These are phyloP conservation scores for Pycnomerus fuliginosus DNA, from an alignment of 2,888 invertebrate species.

Conservation along the genomic window DNA sequence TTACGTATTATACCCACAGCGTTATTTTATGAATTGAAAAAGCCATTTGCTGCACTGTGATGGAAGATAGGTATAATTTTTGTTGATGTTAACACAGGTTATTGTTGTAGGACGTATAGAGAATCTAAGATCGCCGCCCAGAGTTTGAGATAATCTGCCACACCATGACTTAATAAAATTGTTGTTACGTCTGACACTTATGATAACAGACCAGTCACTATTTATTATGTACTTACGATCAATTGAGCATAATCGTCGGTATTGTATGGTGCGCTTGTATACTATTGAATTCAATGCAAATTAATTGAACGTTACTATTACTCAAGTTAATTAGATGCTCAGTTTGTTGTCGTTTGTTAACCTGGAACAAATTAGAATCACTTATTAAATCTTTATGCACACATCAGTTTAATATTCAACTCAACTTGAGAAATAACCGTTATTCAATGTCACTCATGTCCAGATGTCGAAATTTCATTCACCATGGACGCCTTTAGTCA, in stretches of 20 bases:
- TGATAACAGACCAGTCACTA: slow-evolving; percentile 35
- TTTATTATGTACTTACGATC: slow-evolving; percentile 39
- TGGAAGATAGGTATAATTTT: too few relatives aligned
- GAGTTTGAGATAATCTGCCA: slow-evolving; percentile 23
- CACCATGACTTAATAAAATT: slow-evolving; percentile 28
- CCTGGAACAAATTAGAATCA: neutral
- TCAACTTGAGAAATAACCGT: slow-evolving; percentile 1
- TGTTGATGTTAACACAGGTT: too few relatives aligned
- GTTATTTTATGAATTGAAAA: too few relatives aligned
- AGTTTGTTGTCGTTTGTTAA: slow-evolving; percentile 24
- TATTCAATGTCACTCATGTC: neutral
- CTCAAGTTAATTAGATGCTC: slow-evolving; percentile 46
- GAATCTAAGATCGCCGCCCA: slow-evolving; percentile 13
- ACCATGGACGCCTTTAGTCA: too few relatives aligned
- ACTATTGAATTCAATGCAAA: slow-evolving; percentile 47
- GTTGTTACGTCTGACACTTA: slow-evolving; percentile 36
- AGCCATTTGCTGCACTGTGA: too few relatives aligned
- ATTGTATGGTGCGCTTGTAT: slow-evolving; percentile 23
- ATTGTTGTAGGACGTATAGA: too few relatives aligned
- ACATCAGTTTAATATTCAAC: neutral
- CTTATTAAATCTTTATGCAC: neutral
- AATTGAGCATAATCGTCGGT: slow-evolving; percentile 37
- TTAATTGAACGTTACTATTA: slow-evolving; percentile 46
- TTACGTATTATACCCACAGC: too few relatives aligned
- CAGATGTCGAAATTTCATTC: too few relatives aligned